Evolutionary conservation across 2,888 invertebrate genomes (phyloP).

Genomic region (Nymphalis c-album): DNA sequence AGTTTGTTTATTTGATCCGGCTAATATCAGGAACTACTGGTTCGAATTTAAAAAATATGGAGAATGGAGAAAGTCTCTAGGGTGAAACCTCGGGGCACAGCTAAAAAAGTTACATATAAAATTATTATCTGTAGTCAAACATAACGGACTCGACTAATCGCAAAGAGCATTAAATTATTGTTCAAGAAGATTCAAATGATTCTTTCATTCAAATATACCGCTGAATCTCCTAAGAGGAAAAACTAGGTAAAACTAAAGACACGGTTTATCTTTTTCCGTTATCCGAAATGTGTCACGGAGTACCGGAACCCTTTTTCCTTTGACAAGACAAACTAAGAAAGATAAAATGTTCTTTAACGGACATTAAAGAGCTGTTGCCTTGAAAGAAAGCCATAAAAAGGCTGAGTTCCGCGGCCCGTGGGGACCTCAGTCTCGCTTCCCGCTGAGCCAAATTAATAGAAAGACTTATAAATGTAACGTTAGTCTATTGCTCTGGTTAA

Average conservation of each 20-base stretch:
- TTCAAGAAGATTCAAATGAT: background rate
- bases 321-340: constrained; percentile 72
- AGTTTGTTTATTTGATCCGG: too few species aligned
- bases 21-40: too few species aligned
- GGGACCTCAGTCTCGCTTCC: constrained; percentile 52
- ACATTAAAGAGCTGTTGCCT: constrained; percentile 74
- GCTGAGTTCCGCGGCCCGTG: constrained; percentile 54
- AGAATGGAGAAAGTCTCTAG: too few species aligned
- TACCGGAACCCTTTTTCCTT: constrained; percentile 74
- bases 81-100: too few species aligned
- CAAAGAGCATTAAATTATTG: too few species aligned
- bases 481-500: constrained; percentile 2
- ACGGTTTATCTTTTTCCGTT: constrained; percentile 65
- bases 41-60: too few species aligned
- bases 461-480: constrained; percentile 55
- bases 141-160: too few species aligned
- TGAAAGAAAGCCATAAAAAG: constrained; percentile 72
- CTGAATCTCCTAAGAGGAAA: constrained; percentile 26
- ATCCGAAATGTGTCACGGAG: constrained; percentile 71
- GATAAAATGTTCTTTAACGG: constrained; percentile 77
- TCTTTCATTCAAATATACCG: constrained; percentile 29
- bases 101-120: too few species aligned
- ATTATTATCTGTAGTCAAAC: too few species aligned
- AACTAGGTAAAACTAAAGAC: constrained; percentile 54
- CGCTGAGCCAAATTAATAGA: constrained; percentile 66